These are phyloP conservation scores for Coptodon rendalli DNA, from an alignment of 2,113 vertebrate species.

Conservation along the genomic window DNA sequence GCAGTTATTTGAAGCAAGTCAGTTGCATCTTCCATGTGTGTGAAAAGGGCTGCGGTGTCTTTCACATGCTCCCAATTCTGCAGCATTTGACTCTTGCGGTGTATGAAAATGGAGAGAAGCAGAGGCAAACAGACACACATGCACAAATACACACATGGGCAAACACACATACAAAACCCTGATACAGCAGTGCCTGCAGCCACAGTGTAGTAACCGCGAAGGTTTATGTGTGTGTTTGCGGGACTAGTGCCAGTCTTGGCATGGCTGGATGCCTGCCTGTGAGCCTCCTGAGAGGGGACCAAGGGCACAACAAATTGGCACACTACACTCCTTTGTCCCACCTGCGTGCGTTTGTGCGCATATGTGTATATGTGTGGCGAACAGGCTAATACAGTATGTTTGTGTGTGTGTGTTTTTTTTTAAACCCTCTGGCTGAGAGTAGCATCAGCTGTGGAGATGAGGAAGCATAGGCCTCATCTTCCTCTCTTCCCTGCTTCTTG, in stretches of 20 bases:
- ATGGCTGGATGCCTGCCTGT: slow-evolving; percentile 56
- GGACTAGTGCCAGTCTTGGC: slow-evolving; percentile 62
- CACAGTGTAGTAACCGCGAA: slow-evolving; percentile 5
- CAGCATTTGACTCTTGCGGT: slow-evolving; percentile 42
- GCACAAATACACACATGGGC: background rate
- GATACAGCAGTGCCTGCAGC: slow-evolving; percentile 39
- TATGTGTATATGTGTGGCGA: slow-evolving; percentile 22
- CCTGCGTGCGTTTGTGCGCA: slow-evolving; percentile 51
- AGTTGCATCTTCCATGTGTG: slow-evolving; percentile 12
- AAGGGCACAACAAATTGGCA: slow-evolving; percentile 66
- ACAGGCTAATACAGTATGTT: background rate
- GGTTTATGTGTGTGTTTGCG: slow-evolving; percentile 30
- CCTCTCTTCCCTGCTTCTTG: background rate
- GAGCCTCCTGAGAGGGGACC: slow-evolving; percentile 63
- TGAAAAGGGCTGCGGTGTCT: slow-evolving; percentile 4
- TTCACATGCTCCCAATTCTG: slow-evolving; percentile 39
- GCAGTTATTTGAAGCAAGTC: background rate
- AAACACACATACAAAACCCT: background rate
- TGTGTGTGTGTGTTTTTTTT: slow-evolving; percentile 9
- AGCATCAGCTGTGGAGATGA: slow-evolving; percentile 45
- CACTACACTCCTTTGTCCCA: slow-evolving; percentile 50
- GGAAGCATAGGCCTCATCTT: background rate
- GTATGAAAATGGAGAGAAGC: slow-evolving; percentile 35
- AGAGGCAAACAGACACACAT: background rate
- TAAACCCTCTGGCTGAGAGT: slow-evolving; percentile 40